Percentiles rank a stretch among this genome's conserved stretches.
Conservation (phyloP, 2,888 invertebrate genomes). For the Drosophila basisetae region DNA sequence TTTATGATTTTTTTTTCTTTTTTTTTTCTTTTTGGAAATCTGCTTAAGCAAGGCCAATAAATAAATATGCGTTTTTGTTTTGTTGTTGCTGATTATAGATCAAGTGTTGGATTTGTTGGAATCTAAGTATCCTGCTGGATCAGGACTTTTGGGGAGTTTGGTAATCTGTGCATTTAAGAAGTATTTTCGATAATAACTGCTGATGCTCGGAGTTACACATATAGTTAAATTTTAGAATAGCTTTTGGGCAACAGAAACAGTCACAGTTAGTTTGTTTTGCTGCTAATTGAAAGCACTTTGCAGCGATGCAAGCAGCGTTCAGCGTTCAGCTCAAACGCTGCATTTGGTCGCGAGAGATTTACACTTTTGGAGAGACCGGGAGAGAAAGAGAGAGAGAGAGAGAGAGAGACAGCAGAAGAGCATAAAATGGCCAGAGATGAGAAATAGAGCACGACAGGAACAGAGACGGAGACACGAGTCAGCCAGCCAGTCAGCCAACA, state of each 20-base stretch:
- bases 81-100: background rate
- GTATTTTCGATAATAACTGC: background rate
- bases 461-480: background rate
- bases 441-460: constrained; percentile 7
- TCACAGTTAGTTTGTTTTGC: background rate
- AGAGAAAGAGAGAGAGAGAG: background rate
- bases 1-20: background rate
- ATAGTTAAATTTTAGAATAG: background rate
- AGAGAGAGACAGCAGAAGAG: background rate
- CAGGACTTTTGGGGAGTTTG: background rate
- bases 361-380: background rate
- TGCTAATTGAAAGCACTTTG: constrained; percentile 2
- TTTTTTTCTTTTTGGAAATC: background rate
- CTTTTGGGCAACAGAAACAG: background rate
- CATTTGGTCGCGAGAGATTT: constrained; percentile 25
- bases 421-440: constrained; percentile 12
- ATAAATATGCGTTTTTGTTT: background rate
- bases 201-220: no score
- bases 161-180: background rate
- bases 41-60: background rate
- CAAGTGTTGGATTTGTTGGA: background rate
- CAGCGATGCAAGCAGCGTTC: constrained; percentile 8
- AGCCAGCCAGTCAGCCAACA: background rate
- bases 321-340: constrained; percentile 13
- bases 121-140: background rate